Percentiles rank a stretch among this genome's conserved stretches.
Evolutionary conservation across 37 sponge, comb jelly and placozoan species (phyloP).

Genomic region (Ianthella basta): DNA sequence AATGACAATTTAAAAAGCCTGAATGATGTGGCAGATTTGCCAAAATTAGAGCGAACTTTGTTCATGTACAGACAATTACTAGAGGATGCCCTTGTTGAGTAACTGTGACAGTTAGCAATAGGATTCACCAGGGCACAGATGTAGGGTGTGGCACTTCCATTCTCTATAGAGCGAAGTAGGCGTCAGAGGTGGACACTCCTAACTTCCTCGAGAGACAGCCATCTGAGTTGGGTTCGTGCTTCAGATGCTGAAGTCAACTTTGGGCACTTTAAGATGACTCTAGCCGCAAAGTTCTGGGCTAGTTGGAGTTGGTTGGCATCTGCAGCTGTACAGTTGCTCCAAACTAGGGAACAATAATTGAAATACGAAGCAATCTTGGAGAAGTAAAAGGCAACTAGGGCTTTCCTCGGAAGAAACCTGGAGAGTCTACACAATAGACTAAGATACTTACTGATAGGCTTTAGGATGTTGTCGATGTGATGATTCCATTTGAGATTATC

Average conservation of each 20-base stretch:
- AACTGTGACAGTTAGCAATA: conserved; percentile 4
- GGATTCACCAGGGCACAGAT: not conserved
- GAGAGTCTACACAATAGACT: not conserved
- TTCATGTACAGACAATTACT: not conserved
- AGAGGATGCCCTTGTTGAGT: not conserved
- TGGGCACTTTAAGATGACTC: not conserved
- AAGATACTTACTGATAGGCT: not conserved
- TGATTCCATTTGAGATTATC: not conserved
- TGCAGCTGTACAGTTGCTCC: not conserved
- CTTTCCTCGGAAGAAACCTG: conserved; percentile 13
- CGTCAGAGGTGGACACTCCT: not conserved
- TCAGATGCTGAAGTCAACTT: conserved; percentile 20
- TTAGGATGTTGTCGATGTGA: conserved; percentile 10
- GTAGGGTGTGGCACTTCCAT: conserved; percentile 16
- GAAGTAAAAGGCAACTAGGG: not conserved
- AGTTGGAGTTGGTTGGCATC: conserved; percentile 13
- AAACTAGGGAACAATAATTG: conserved; percentile 15
- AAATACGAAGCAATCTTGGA: conserved; percentile 27
- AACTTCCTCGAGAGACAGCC: conserved; percentile 1
- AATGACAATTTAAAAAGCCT: not conserved
- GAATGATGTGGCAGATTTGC: conserved; percentile 21
- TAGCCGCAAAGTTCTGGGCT: conserved; percentile 27
- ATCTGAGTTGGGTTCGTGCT: conserved; percentile 3
- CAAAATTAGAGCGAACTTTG: not conserved
- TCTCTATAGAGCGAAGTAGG: not conserved